Conservation (phyloP, 2,113 vertebrate species). For the Microtus richardsoni region DNA sequence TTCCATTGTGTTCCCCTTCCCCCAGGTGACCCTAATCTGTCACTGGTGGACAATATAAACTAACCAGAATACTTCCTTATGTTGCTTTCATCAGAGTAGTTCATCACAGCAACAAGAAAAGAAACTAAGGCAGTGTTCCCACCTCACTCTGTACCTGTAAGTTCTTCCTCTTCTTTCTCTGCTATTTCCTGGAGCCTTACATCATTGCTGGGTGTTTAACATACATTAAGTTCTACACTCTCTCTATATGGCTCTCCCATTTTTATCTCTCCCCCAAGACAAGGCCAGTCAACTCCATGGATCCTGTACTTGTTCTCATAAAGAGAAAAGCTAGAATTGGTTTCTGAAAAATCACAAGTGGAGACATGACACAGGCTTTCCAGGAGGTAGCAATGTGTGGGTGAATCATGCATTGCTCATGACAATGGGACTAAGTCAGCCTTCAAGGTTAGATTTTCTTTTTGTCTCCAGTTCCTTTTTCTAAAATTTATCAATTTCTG, state of each 20-base stretch:
- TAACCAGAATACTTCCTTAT: neutral
- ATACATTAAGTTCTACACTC: slow-evolving; percentile 14
- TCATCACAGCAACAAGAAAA: neutral
- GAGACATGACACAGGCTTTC: slow-evolving; percentile 63
- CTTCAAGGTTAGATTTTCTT: slow-evolving; percentile 58
- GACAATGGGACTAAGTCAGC: slow-evolving; percentile 70
- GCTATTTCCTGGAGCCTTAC: neutral
- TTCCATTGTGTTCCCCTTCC: no score
- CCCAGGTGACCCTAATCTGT: neutral
- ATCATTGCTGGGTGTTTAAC: neutral
- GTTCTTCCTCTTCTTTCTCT: neutral
- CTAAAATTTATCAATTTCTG: slow-evolving; percentile 70
- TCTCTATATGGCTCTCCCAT: neutral
- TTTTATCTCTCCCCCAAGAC: neutral
- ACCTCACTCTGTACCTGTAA: neutral
- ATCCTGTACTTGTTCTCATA: slow-evolving; percentile 9
- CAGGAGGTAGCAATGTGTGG: slow-evolving; percentile 55
- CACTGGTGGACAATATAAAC: no score
- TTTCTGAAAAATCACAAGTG: slow-evolving; percentile 62
- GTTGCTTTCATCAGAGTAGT: neutral
- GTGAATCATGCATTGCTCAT: slow-evolving; percentile 71
- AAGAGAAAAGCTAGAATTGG: slow-evolving; percentile 22
- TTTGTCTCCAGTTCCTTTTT: slow-evolving; percentile 58
- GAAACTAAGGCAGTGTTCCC: no score
- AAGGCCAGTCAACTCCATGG: slow-evolving; percentile 15